Evolutionary conservation across 2,113 vertebrate genomes (phyloP), one percentile per base, ranked within the genome.

Genomic region (Apteryx mantelli): DNA sequence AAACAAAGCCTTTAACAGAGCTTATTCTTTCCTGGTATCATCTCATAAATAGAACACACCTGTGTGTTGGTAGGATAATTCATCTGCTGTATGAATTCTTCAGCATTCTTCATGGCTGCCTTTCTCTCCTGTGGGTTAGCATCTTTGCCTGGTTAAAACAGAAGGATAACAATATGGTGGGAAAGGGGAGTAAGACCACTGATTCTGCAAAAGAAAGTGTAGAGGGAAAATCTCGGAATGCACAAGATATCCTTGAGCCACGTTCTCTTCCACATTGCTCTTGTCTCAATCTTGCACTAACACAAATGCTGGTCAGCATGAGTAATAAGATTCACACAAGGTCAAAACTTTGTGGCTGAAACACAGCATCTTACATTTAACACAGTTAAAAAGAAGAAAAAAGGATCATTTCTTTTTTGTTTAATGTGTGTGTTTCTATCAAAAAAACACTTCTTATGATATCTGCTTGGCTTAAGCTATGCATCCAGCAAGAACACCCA

Each of bases 101-200:
- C 99, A 1, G 99, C 99, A 9, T 99, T 99, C 95, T 99, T 99
- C 99, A 99, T 99, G 53, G 99, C 99, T 83, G 98, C 98, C 93
- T 98, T 99, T 94, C 99, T 98, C 94, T 99, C 99, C 22, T 91
- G 94, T 28, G 98, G 98, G 96, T 99, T 99, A 82, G 99, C 99
- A 42, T 98, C 94, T 88, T 98, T 99, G 55, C 99, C 99, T 99
- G 87, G 50, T 95, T 93, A 95, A 85, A 95, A 96, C 52, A 92
- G 61, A 97, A 92, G 40, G 55, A n/a, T 38, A 96, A 89, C 21
- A 84, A 53, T 75, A 77, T 24, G 42, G 46, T 50, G 53, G 5
- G 40, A 85, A 96, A 92, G 10, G 24, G 21, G 68, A 96, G 32
- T 34, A 32, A 70, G 30, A 20, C 79, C 64, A 69, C 18, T 76